phyloP scores from a whole-genome alignment of 2,888 invertebrate species.

The Metellina segmentata region DNA sequence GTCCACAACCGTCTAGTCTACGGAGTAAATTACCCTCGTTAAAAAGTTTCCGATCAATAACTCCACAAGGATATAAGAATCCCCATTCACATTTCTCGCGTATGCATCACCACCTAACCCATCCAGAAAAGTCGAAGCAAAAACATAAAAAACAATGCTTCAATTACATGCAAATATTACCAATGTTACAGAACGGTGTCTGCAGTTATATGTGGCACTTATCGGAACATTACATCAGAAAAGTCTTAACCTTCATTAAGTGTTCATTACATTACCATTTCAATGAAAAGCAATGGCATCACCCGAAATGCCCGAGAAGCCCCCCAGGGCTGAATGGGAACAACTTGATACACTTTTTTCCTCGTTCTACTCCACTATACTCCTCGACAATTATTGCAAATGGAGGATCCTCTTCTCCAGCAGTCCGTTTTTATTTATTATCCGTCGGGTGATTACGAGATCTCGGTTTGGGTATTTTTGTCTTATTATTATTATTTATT shows the following conservation, averaged over 20 bases:
- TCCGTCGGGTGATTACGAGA: background rate
- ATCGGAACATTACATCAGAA: conserved; percentile 10
- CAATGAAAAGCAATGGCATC: background rate
- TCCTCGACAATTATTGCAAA: conserved; percentile 17
- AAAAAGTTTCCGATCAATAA: background rate
- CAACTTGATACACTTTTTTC: conserved; percentile 45
- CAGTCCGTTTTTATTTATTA: conserved; percentile 33
- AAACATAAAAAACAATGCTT: background rate
- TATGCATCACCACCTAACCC: too few relatives aligned
- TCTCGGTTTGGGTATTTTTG: background rate
- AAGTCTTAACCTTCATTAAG: conserved; percentile 15
- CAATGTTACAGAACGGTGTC: conserved; percentile 11
- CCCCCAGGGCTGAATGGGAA: conserved; percentile 15
- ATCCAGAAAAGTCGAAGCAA: background rate
- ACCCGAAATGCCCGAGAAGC: background rate
- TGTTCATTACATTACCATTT: conserved; percentile 39
- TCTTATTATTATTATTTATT: conserved; percentile 20
- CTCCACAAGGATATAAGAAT: background rate
- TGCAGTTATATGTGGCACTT: background rate
- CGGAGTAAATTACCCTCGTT: background rate
- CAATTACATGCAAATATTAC: conserved; percentile 35
- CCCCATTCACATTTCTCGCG: background rate
- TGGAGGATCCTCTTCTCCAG: background rate
- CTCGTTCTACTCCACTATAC: background rate
- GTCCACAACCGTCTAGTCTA: background rate